Evolutionary conservation across 1,140 invertebrate species (phyloP).

Genomic region (Drosophila chauvacae): DNA sequence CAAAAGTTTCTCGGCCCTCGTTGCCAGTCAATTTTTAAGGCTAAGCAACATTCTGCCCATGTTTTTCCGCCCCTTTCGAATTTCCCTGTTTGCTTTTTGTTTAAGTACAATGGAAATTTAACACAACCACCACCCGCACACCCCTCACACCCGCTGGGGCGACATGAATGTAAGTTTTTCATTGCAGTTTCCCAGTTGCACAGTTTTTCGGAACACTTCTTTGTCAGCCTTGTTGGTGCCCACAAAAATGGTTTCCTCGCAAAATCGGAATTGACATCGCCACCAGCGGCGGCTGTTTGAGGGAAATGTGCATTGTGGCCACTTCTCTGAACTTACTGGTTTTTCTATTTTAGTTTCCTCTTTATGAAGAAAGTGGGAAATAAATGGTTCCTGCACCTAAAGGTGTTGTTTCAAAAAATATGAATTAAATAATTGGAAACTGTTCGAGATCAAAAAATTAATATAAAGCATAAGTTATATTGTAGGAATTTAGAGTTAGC

Average conservation of each 20-base stretch:
- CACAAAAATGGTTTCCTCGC: constrained; percentile 64
- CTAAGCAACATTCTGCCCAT: constrained; percentile 24
- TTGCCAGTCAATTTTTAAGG: constrained; percentile 22
- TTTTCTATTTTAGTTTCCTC: neutral
- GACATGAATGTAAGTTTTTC: constrained; percentile 59
- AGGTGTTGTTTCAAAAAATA: neutral
- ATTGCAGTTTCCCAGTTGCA: constrained; percentile 54
- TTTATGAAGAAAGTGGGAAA: neutral
- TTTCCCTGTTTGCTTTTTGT: constrained; percentile 50
- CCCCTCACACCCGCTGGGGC: neutral
- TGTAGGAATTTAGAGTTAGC: neutral
- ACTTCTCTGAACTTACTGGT: neutral
- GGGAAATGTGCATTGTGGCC: constrained; percentile 6
- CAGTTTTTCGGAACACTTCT: constrained; percentile 44
- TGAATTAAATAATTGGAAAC: neutral
- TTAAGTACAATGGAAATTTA: constrained; percentile 61
- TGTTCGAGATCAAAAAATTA: neutral
- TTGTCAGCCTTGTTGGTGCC: constrained; percentile 59
- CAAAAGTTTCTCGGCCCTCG: constrained; percentile 27
- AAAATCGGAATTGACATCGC: constrained; percentile 57
- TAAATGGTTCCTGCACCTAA: neutral
- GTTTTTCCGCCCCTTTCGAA: constrained; percentile 20
- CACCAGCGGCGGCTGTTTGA: constrained; percentile 28
- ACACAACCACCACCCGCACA: neutral
- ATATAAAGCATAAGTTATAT: neutral